These are phyloP conservation scores for Belgica antarctica DNA, from an alignment of 2,888 invertebrate genomes.

Conservation along the genomic window DNA sequence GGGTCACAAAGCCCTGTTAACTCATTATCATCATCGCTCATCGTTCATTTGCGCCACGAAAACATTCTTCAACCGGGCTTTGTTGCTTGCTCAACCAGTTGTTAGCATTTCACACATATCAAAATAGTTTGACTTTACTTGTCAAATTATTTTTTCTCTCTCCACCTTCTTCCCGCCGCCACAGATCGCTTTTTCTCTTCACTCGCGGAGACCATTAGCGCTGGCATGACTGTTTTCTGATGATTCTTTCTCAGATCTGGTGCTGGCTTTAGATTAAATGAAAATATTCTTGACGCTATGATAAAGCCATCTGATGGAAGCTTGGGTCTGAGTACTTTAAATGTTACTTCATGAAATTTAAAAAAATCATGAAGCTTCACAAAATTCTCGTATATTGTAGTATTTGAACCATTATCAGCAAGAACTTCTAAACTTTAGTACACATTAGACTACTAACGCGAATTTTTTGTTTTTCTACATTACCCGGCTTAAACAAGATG, in stretches of 20 bases:
- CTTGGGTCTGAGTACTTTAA: no score
- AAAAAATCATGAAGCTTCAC: no score
- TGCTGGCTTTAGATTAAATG: background rate
- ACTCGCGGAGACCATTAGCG: conserved; percentile 3
- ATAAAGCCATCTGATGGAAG: no score
- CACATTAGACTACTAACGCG: no score
- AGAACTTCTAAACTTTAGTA: no score
- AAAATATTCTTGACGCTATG: background rate
- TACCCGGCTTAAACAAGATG: no score
- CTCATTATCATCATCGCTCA: conserved; percentile 41
- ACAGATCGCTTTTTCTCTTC: background rate
- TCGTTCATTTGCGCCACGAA: conserved; percentile 33
- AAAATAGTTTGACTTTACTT: conserved; percentile 43
- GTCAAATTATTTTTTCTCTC: conserved; percentile 38
- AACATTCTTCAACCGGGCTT: conserved; percentile 30
- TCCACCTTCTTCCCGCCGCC: background rate
- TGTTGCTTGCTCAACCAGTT: conserved; percentile 24
- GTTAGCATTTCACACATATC: conserved; percentile 44
- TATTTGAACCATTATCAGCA: no score
- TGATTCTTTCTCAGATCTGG: background rate
- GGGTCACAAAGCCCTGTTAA: conserved; percentile 30
- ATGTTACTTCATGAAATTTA: no score
- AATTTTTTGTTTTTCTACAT: no score
- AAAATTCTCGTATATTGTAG: no score
- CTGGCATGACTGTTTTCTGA: background rate